These are phyloP conservation scores for Corythoichthys haematopterus DNA, from an alignment of 2,113 vertebrate genomes.

Conservation along the genomic window DNA sequence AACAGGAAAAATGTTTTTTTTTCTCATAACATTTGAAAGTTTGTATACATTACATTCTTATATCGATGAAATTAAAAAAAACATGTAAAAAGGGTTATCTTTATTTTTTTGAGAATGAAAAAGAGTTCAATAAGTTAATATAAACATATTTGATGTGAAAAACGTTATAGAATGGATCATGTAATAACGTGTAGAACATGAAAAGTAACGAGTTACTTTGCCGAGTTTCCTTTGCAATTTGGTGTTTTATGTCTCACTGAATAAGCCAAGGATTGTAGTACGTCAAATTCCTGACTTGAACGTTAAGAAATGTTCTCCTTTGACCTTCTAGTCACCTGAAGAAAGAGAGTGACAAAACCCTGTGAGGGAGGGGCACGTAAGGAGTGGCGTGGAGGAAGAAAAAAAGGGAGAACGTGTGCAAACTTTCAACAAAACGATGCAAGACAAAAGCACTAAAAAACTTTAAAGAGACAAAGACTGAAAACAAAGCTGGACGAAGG, in stretches of 20 bases:
- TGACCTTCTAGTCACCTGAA: slow-evolving; percentile 85
- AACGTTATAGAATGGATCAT: too few relatives aligned
- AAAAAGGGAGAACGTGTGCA: slow-evolving; percentile 38
- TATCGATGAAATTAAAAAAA: too few relatives aligned
- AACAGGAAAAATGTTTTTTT: too few relatives aligned
- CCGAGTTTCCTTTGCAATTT: not conserved
- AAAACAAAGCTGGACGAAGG: slow-evolving; percentile 26
- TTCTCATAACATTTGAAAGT: too few relatives aligned
- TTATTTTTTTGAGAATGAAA: too few relatives aligned
- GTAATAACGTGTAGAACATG: too few relatives aligned
- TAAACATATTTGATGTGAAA: too few relatives aligned
- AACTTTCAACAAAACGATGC: slow-evolving; percentile 22
- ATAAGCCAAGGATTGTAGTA: not conserved
- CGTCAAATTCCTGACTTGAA: not conserved
- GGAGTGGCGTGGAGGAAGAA: slow-evolving; percentile 44
- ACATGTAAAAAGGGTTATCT: too few relatives aligned
- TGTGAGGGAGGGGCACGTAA: slow-evolving; percentile 76
- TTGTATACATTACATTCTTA: too few relatives aligned
- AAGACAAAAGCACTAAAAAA: slow-evolving; percentile 50
- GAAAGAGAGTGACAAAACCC: slow-evolving; percentile 97
- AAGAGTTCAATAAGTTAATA: too few relatives aligned
- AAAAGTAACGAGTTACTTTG: too few relatives aligned
- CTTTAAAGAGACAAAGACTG: slow-evolving; percentile 37
- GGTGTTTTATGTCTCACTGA: not conserved
- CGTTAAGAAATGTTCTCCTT: slow-evolving; percentile 13